Evolutionary conservation across 1,140 invertebrate genomes (phyloP).

Genomic region (Fopius arisanus): DNA sequence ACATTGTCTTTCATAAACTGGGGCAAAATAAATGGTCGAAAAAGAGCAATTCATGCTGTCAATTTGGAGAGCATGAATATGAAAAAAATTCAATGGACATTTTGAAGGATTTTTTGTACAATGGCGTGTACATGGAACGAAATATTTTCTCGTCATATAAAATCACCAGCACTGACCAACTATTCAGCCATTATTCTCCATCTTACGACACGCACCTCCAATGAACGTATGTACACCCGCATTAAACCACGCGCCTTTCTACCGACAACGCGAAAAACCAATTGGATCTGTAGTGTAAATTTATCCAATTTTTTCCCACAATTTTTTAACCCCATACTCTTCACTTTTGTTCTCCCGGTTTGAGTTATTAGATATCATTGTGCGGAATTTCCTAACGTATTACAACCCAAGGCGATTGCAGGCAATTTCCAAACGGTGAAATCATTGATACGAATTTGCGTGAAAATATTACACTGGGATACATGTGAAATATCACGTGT

Average conservation of each 20-base stretch:
- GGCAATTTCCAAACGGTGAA: background rate
- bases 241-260: conserved; percentile 14
- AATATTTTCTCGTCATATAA: conserved; percentile 35
- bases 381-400: background rate
- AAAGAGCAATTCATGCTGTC: no score
- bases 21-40: no score
- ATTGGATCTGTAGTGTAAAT: background rate
- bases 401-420: background rate
- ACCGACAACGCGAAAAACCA: background rate
- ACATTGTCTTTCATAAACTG: no score
- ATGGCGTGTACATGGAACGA: conserved; percentile 3
- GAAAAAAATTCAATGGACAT: background rate
- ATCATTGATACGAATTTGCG: background rate
- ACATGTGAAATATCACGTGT: background rate
- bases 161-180: conserved; percentile 22
- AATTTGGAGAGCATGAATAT: background rate
- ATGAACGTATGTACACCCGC: background rate
- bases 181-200: conserved; percentile 33
- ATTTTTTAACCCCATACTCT: background rate
- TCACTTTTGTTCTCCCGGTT: background rate
- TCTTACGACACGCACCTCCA: conserved; percentile 31
- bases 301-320: background rate
- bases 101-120: no score
- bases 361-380: background rate
- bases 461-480: background rate